A percentile compares a stretch with the other conserved stretches of the same genome.
These are phyloP conservation scores for Antheraea yamamai DNA, from an alignment of 2,888 invertebrate species.

Conservation along the genomic window DNA sequence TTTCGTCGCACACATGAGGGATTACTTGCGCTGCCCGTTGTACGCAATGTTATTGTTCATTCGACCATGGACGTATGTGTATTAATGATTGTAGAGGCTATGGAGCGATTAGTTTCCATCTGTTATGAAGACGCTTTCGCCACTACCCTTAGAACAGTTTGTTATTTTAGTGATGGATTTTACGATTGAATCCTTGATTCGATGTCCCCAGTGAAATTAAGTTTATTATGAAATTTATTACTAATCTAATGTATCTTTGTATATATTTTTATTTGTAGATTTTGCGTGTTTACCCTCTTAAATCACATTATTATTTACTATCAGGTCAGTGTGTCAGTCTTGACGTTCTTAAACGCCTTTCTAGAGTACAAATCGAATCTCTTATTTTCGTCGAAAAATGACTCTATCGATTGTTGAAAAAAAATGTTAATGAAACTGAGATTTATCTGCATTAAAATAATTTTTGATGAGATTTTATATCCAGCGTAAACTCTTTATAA, in stretches of 20 bases:
- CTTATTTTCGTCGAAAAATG: no score
- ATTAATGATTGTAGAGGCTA: slow-evolving; percentile 70
- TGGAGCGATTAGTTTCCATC: slow-evolving; percentile 69
- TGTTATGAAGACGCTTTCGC: slow-evolving; percentile 60
- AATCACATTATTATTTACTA: no score
- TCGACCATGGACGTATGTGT: slow-evolving; percentile 69
- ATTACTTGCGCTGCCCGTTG: slow-evolving; percentile 32
- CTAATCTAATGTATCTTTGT: background rate
- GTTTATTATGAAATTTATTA: background rate
- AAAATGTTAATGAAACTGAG: no score
- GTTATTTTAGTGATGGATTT: slow-evolving; percentile 9
- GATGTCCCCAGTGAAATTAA: slow-evolving; percentile 10
- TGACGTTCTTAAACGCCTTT: no score
- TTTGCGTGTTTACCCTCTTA: background rate
- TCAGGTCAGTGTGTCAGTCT: no score
- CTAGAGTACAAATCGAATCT: no score
- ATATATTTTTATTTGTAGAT: background rate
- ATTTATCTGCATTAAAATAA: no score
- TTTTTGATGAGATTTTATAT: no score
- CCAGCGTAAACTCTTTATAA: no score
- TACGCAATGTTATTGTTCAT: slow-evolving; percentile 52
- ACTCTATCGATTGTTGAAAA: no score
- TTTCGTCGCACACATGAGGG: background rate
- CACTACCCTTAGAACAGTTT: slow-evolving; percentile 29
- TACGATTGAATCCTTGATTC: background rate